Base-by-base conservation (phyloP, 2,797 vertebrate genomes). In the Cichlasoma orientale region DNA sequence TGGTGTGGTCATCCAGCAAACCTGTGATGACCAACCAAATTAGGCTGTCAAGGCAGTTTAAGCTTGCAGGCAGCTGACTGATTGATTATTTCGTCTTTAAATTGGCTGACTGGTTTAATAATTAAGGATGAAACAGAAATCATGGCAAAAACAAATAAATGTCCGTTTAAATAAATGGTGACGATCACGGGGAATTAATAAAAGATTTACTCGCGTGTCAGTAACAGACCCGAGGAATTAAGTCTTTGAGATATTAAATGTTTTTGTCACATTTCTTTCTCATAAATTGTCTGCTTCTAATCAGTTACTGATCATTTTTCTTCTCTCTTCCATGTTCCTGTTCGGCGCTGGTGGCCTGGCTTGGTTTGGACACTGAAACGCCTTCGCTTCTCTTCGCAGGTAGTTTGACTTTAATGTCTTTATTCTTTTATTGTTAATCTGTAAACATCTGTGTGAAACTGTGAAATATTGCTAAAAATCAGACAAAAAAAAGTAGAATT, bases 1-100 rank as follows among this genome's bases (percentile, higher is more conserved):
- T 57, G 76, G 7, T 19, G 72, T 8, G 86, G 77, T 87, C 78
- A 29, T 41, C 56, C 58, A 36, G 11, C 36, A 36, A 36, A 36
- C 79, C 78, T 80, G 83, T 85, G 88, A 90, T 90, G 92, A 89
- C 88, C 85, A 66, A 86, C 90, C 78, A 92, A 88, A 92, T 89
- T 36, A 88, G 86, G 44, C 78, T 85, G 89, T 92, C 86, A n/a
- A 63, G 80, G 80, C 82, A 29, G 80, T 85, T 89, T 85, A 89
- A 36, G 77, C 66, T 63, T 0, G 16, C 44, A 21, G 87, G 63
- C 75, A 56, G 76, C 59, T 78, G 90, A 89, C 79, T 86, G 89
- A 89, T 83, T 36, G 56, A 85, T 88, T 77, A 75, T 88, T 86
- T 88, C 59, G 63, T 69, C 74, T 69, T 83, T 88, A 66, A 81